phyloP scores from a whole-genome alignment of 2,797 vertebrate species.

The Poecilia gillii region DNA sequence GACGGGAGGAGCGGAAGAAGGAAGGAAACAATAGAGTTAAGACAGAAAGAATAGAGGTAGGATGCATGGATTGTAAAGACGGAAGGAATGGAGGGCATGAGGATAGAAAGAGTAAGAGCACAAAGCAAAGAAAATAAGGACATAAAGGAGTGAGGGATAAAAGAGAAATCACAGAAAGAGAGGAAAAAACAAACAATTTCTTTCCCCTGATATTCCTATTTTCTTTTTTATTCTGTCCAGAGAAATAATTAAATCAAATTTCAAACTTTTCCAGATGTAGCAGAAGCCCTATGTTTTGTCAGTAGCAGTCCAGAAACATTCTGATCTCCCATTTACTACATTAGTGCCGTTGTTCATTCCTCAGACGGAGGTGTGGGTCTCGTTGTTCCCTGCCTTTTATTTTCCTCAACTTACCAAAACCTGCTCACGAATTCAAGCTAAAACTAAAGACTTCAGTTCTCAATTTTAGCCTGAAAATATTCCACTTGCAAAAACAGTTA shows the following conservation, averaged over 20 bases:
- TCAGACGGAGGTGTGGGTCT: not conserved
- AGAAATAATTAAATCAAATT: not conserved
- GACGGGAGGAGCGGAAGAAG: not conserved
- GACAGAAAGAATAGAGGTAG: not conserved
- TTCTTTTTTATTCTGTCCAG: not conserved
- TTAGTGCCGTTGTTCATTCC: not conserved
- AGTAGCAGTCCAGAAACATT: not conserved
- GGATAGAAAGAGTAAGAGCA: not conserved
- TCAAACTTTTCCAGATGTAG: not conserved
- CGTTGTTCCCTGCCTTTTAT: not conserved
- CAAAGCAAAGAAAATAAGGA: not conserved
- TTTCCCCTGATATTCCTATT: not conserved
- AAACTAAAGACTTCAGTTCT: not conserved
- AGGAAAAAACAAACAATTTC: not conserved
- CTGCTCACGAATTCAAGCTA: not conserved
- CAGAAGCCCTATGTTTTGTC: not conserved
- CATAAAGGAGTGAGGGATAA: not conserved
- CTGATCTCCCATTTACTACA: not conserved
- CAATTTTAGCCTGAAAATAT: not conserved
- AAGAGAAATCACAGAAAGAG: not conserved
- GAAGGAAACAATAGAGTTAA: not conserved
- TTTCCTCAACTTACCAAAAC: conserved; percentile 21
- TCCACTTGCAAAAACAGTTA: not conserved
- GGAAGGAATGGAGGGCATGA: not conserved
- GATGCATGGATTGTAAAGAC: not conserved